Percentiles rank a stretch among this genome's conserved stretches.
Conservation (phyloP, 1,140 invertebrate species). For the Linepithema humile region DNA sequence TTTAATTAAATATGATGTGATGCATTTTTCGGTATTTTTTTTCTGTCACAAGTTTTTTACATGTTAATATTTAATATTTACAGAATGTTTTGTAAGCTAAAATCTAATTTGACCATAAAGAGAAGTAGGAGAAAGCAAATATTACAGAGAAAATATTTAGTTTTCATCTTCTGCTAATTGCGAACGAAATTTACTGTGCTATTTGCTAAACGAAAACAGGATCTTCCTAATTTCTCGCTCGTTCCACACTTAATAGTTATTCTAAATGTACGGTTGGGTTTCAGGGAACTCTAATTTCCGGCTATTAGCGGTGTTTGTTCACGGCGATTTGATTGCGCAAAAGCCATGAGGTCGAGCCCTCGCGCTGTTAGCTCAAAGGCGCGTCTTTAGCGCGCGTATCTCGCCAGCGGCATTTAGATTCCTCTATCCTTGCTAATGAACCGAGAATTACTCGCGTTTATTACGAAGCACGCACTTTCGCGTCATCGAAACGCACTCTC, state of each 20-base stretch:
- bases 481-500: constrained; percentile 11
- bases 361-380: background rate
- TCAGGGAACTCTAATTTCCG: constrained; percentile 46
- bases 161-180: background rate
- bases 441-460: constrained; percentile 45
- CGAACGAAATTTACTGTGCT: background rate
- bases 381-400: constrained; percentile 32
- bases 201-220: background rate
- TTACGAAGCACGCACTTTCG: background rate
- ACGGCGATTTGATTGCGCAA: constrained; percentile 36
- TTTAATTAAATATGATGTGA: constrained; percentile 4
- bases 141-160: background rate
- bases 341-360: background rate
- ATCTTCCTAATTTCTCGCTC: background rate
- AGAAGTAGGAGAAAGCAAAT: background rate
- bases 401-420: constrained; percentile 36
- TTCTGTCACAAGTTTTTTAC: background rate
- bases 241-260: background rate
- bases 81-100: background rate
- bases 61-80: background rate
- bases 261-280: background rate
- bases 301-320: constrained; percentile 40
- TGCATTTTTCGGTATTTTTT: background rate
- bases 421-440: constrained; percentile 33
- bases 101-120: background rate